These are phyloP conservation scores for Aptenodytes forsteri DNA, from an alignment of 2,113 vertebrate genomes.

Conservation along the genomic window DNA sequence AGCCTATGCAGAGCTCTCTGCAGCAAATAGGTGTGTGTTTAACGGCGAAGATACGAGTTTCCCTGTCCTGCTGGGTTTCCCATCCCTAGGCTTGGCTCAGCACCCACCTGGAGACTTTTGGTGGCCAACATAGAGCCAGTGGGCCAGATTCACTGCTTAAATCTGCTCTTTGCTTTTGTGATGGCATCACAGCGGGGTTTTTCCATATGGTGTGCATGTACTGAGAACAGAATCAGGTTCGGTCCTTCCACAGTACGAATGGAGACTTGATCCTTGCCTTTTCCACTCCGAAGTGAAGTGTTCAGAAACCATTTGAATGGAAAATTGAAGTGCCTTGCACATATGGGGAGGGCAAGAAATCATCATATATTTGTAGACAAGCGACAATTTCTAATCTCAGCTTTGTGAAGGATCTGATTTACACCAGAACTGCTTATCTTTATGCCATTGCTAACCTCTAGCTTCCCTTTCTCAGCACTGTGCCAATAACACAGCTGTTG, in stretches of 20 bases:
- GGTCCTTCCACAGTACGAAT: not conserved
- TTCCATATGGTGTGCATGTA: not conserved
- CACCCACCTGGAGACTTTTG: not conserved
- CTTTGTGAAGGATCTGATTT: slow-evolving; percentile 44
- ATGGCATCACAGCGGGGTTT: accelerated
- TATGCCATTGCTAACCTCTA: not conserved
- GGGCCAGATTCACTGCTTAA: not conserved
- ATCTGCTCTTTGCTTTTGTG: not conserved
- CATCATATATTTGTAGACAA: slow-evolving; percentile 15
- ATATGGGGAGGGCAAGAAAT: slow-evolving; percentile 9
- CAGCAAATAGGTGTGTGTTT: not conserved
- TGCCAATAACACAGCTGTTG: slow-evolving; percentile 63
- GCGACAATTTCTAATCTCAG: slow-evolving; percentile 31
- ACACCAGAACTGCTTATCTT: slow-evolving; percentile 48
- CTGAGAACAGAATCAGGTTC: not conserved
- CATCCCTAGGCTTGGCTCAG: not conserved
- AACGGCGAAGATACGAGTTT: accelerated
- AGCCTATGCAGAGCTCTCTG: not conserved
- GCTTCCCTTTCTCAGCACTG: slow-evolving; percentile 28
- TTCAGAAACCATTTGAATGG: not conserved
- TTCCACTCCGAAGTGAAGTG: not conserved
- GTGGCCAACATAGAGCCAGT: not conserved
- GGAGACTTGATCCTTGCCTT: not conserved
- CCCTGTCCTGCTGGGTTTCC: not conserved
- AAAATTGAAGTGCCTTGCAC: slow-evolving; percentile 1